Evolutionary conservation across 1,140 invertebrate genomes (phyloP).

Genomic region (Pseudomyrmex pallidus): DNA sequence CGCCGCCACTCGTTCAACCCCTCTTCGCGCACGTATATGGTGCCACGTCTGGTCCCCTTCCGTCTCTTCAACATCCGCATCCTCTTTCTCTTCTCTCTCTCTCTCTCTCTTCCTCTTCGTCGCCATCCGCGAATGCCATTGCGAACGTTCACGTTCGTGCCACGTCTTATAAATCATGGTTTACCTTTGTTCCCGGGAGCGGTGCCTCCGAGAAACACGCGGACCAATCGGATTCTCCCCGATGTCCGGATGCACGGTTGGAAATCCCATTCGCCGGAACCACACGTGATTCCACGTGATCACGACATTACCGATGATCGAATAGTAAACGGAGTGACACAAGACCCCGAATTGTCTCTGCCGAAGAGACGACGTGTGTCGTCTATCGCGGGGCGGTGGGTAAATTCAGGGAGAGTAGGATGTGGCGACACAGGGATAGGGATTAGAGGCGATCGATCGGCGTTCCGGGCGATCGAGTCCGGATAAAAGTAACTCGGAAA

Average conservation of each 20-base stretch:
- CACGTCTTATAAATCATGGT: constrained; percentile 75
- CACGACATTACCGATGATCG: constrained; percentile 61
- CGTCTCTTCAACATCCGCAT: constrained; percentile 22
- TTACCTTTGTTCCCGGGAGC: constrained; percentile 67
- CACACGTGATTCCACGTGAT: constrained; percentile 39
- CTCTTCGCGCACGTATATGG: constrained; percentile 24
- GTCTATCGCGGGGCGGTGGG: constrained; percentile 3
- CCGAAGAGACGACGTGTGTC: constrained; percentile 21
- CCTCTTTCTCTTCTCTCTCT: constrained; percentile 11
- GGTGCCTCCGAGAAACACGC: constrained; percentile 36
- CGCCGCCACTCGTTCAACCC: constrained; percentile 17
- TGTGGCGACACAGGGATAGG: background rate
- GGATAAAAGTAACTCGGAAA: constrained; percentile 24
- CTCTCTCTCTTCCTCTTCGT: background rate
- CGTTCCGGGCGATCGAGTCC: background rate
- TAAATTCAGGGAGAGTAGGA: constrained; percentile 35
- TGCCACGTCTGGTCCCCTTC: constrained; percentile 20
- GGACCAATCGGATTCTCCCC: constrained; percentile 58
- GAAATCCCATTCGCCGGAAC: constrained; percentile 55
- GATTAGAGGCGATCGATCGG: constrained; percentile 36
- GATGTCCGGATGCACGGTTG: constrained; percentile 41
- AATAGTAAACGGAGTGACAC: constrained; percentile 55
- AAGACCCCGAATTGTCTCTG: constrained; percentile 45
- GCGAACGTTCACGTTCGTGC: constrained; percentile 56
- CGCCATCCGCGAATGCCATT: constrained; percentile 45